Base-by-base conservation (phyloP, 1,140 invertebrate genomes). In the Hycleus phaleratus region DNA sequence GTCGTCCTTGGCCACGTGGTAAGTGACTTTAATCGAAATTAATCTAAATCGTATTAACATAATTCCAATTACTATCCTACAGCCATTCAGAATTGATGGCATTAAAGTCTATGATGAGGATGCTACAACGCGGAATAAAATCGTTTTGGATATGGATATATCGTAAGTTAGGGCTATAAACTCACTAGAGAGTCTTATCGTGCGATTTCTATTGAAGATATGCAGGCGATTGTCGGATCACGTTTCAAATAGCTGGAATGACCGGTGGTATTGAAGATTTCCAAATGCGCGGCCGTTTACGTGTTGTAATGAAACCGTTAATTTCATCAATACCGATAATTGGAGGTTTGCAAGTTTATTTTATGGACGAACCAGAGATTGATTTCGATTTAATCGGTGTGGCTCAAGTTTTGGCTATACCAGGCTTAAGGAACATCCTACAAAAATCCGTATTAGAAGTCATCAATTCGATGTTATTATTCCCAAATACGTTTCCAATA, bases 381-480 rank as follows among this genome's bases (percentile, higher is more conserved):
- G 92, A 97, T 75, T 97, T 95, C 72, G 94, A 95, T 77, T 76
- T 97, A 52, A 91, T 95, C 52, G 91, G 93, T 44, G 79, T 91
- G 1, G 92, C 88, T 8, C 50, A 58, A n/a, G 43, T 67, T 51
- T 50, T 65, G 45, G 93, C 96, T 73, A 86, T 97, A 77, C 94
- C 93, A 10, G 91, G 91, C 26, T 80, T 96, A 49, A 90, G 38
- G 9, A 83, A 88, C 68, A 42, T 43, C 24, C 46, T 54, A 18
- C 45, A 26, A 43, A 40, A 48, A 54, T 38, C 38, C 12, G 40
- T 32, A 8, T 49, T 53, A 38, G 46, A 59, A 38, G 24, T 45
- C 4, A 40, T 97, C 51, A 84, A 85, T 40, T 81, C 80, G 46
- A 84, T 92, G 73, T 84, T 92, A 81, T 92, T 97, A 11, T 59